These are phyloP conservation scores for Acanthaster planci DNA, from an alignment of 35 echinoderm and acorn worm species.

Conservation along the genomic window DNA sequence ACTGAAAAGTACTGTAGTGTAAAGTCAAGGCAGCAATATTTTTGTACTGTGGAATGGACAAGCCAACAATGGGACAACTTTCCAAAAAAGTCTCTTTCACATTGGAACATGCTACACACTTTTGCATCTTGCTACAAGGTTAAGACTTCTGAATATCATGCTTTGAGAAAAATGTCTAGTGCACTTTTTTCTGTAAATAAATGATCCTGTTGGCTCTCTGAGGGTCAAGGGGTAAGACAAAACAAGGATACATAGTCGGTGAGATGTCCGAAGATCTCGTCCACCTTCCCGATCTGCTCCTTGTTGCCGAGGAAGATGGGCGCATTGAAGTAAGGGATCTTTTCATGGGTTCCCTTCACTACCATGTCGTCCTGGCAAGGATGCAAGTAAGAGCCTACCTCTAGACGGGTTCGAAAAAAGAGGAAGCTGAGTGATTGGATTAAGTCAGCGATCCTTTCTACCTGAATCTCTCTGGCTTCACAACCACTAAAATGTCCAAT, in stretches of 20 bases:
- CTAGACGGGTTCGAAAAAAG: slow-evolving; percentile 7
- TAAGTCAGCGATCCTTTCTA: too few species aligned
- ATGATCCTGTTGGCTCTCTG: background rate
- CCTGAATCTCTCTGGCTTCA: too few species aligned
- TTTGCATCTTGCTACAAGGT: too few species aligned
- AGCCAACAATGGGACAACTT: too few species aligned
- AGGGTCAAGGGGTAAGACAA: background rate
- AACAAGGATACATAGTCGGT: slow-evolving; percentile 96
- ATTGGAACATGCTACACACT: background rate
- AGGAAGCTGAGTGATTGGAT: too few species aligned
- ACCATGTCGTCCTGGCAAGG: slow-evolving; percentile 94
- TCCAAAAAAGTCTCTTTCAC: too few species aligned
- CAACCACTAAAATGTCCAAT: too few species aligned
- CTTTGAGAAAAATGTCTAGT: background rate
- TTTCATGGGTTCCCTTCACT: slow-evolving; percentile 69
- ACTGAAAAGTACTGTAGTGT: slow-evolving; percentile 90
- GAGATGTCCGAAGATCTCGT: slow-evolving; percentile 98
- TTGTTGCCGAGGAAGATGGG: slow-evolving; percentile 94
- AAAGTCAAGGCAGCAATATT: slow-evolving; percentile 43
- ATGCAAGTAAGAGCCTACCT: slow-evolving; percentile 80
- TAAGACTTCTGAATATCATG: too few species aligned
- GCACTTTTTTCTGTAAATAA: background rate
- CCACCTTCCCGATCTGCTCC: slow-evolving; percentile 95
- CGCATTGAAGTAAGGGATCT: slow-evolving; percentile 98
- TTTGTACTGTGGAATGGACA: too few species aligned